phyloP scores from a whole-genome alignment of 2,113 vertebrate genomes.

The Muntiacus muntjak region DNA sequence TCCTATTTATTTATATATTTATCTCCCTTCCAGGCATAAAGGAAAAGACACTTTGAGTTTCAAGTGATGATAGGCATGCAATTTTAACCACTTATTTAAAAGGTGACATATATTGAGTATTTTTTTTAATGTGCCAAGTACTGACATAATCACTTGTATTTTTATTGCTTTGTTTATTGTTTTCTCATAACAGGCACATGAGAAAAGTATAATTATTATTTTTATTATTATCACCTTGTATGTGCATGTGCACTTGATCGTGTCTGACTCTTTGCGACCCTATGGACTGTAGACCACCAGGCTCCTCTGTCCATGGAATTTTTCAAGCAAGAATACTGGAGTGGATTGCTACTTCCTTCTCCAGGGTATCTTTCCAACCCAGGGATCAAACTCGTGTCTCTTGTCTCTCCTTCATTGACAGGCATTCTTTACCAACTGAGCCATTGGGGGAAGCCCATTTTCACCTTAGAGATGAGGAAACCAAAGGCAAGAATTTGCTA shows the following conservation, averaged over 20 bases:
- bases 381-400: not conserved
- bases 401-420: not conserved
- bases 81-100: not conserved
- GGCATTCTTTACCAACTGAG: not conserved
- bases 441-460: not conserved
- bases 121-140: not conserved
- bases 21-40: not conserved
- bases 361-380: not conserved
- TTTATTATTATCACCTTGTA: not conserved
- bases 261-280: fast-evolving
- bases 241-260: not conserved
- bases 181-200: not conserved
- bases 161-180: not conserved
- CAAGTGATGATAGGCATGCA: not conserved
- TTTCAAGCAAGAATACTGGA: not conserved
- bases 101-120: not conserved
- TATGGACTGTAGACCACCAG: not conserved
- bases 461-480: not conserved
- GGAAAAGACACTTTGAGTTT: not conserved
- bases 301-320: not conserved
- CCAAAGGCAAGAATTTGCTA: not conserved
- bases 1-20: slow-evolving; percentile 9
- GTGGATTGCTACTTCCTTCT: not conserved
- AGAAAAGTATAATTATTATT: not conserved
- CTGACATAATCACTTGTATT: not conserved